phyloP scores from a whole-genome alignment of 1,140 invertebrate species.

The Antheraea pernyi region DNA sequence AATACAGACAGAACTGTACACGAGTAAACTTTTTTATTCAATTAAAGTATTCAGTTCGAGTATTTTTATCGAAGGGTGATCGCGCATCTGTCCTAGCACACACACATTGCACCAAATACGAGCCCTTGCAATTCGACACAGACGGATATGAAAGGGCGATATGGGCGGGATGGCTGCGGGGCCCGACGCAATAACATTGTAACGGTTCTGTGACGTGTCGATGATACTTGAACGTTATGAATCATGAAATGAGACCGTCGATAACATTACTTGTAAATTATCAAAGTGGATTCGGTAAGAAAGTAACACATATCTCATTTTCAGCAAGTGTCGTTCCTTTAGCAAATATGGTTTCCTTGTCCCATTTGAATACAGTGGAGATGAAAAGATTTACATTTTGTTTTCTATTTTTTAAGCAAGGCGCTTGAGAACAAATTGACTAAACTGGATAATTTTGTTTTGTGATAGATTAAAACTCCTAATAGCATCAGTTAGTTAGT shows the following conservation, averaged over 20 bases:
- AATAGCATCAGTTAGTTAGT: too few species aligned
- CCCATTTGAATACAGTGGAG: too few species aligned
- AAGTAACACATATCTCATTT: not conserved
- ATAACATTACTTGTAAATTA: not conserved
- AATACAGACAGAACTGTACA: not conserved
- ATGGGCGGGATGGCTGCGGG: not conserved
- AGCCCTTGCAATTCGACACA: slow-evolving; percentile 1
- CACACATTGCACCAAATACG: not conserved
- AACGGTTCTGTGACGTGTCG: slow-evolving; percentile 7
- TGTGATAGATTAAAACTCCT: too few species aligned
- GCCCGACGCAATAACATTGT: slow-evolving; percentile 2
- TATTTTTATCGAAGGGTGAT: slow-evolving; percentile 3
- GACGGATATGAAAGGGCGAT: not conserved
- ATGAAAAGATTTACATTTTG: too few species aligned
- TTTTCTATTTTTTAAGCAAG: too few species aligned
- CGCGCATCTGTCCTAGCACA: slow-evolving; percentile 5
- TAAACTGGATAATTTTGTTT: too few species aligned
- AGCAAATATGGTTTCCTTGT: too few species aligned
- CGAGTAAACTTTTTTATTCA: not conserved
- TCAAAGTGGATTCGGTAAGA: not conserved
- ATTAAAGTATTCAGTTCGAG: not conserved
- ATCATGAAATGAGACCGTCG: not conserved
- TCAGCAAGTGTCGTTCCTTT: too few species aligned
- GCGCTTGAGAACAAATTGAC: too few species aligned
- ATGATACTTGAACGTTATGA: slow-evolving; percentile 5